Conservation (phyloP, 2,797 vertebrate species). For the Dendrocincla fuliginosa region DNA sequence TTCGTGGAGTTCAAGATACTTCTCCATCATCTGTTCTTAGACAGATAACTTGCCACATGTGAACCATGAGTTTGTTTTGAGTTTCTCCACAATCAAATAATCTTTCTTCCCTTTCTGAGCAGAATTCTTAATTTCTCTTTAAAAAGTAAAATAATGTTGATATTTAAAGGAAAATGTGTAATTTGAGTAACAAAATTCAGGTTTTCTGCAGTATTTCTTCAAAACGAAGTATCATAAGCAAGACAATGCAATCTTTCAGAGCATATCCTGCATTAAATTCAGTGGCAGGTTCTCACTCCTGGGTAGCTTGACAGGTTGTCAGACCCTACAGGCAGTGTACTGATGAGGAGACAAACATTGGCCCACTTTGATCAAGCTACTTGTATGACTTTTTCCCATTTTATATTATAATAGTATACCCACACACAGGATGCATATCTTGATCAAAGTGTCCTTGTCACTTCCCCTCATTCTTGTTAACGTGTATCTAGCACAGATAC, state of each 20-base stretch:
- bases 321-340: background rate
- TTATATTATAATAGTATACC: conserved; percentile 2
- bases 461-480: background rate
- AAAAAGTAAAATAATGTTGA: background rate
- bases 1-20: background rate
- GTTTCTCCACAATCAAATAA: background rate
- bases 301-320: background rate
- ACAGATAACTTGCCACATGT: background rate
- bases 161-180: background rate
- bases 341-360: background rate
- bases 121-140: background rate
- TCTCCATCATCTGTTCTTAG: background rate
- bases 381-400: conserved; percentile 34
- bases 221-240: background rate
- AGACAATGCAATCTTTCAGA: background rate
- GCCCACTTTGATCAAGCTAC: conserved; percentile 38
- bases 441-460: conserved; percentile 50
- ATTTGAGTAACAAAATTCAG: background rate
- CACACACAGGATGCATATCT: background rate
- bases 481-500: background rate
- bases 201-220: background rate
- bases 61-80: background rate
- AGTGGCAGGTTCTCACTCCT: background rate
- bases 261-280: background rate
- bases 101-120: background rate